phyloP scores from a whole-genome alignment of 2,888 invertebrate species.

The Lasiommata megera region DNA sequence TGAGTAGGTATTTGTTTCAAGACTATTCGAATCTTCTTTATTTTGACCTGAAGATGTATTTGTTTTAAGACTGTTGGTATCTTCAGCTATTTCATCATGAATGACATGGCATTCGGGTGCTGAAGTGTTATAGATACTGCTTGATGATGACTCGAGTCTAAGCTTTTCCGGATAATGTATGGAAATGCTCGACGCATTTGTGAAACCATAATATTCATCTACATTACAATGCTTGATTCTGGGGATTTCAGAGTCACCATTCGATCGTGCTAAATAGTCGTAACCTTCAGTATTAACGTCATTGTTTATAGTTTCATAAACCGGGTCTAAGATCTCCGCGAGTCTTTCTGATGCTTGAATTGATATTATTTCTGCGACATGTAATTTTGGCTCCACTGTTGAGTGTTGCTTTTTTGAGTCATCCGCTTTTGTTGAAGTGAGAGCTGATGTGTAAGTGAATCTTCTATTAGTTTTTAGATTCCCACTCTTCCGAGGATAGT shows the following conservation, averaged over 20 bases:
- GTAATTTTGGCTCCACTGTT: constrained; percentile 54
- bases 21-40: no score
- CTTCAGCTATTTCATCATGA: constrained; percentile 1
- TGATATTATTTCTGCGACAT: constrained; percentile 73
- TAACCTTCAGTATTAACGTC: constrained; percentile 56
- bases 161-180: constrained; percentile 69
- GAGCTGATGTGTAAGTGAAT: constrained; percentile 61
- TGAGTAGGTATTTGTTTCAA: no score
- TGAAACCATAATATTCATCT: constrained; percentile 60
- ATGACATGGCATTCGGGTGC: constrained; percentile 34
- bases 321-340: constrained; percentile 69
- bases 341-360: constrained; percentile 68
- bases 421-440: constrained; percentile 46
- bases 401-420: constrained; percentile 49
- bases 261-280: constrained; percentile 54
- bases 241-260: constrained; percentile 45
- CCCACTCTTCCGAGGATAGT: constrained; percentile 48
- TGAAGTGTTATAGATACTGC: constrained; percentile 58
- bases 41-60: not conserved
- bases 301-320: constrained; percentile 66
- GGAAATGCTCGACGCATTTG: constrained; percentile 61
- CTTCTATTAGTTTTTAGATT: constrained; percentile 53
- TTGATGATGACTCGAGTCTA: constrained; percentile 51
- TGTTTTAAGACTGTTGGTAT: constrained; percentile 6
- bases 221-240: constrained; percentile 40